Evolutionary conservation across 2,888 invertebrate species (phyloP).

Genomic region (Acleris holmiana): DNA sequence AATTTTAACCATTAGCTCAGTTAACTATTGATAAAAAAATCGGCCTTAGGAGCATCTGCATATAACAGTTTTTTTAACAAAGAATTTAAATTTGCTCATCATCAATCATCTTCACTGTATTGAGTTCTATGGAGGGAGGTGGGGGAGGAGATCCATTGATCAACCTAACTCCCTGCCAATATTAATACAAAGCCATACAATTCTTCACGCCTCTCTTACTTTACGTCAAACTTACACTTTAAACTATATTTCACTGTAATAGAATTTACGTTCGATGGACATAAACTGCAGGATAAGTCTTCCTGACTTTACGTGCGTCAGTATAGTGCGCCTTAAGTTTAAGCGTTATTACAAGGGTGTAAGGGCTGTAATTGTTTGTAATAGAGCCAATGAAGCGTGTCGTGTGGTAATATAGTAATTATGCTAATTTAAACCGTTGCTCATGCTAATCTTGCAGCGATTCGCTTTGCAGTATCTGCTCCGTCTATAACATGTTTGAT

Average conservation of each 20-base stretch:
- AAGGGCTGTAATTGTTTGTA: slow-evolving; percentile 7
- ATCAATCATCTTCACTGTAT: not conserved
- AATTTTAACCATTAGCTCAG: too few species aligned
- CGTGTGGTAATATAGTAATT: slow-evolving; percentile 35
- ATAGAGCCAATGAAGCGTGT: not conserved
- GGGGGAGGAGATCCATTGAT: not conserved
- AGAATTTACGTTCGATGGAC: slow-evolving; percentile 2
- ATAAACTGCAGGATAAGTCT: not conserved
- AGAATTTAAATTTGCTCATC: not conserved
- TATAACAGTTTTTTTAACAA: too few species aligned
- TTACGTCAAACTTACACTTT: slow-evolving; percentile 1
- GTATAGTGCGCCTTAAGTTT: not conserved
- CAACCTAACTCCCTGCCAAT: not conserved
- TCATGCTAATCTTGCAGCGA: slow-evolving; percentile 36
- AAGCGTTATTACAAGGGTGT: not conserved
- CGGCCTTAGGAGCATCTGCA: too few species aligned
- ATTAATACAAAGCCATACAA: slow-evolving; percentile 30
- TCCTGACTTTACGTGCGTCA: not conserved
- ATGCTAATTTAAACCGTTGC: slow-evolving; percentile 35
- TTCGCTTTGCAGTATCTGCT: slow-evolving; percentile 22
- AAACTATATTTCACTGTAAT: slow-evolving; percentile 1
- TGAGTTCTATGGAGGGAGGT: too few species aligned
- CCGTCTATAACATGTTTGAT: slow-evolving; percentile 5
- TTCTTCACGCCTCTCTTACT: slow-evolving; percentile 26
- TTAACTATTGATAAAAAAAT: too few species aligned